A percentile compares a stretch with the other conserved stretches of the same genome.
phyloP scores from a whole-genome alignment of 2,797 vertebrate species.

The Acanthurus lineatus region DNA sequence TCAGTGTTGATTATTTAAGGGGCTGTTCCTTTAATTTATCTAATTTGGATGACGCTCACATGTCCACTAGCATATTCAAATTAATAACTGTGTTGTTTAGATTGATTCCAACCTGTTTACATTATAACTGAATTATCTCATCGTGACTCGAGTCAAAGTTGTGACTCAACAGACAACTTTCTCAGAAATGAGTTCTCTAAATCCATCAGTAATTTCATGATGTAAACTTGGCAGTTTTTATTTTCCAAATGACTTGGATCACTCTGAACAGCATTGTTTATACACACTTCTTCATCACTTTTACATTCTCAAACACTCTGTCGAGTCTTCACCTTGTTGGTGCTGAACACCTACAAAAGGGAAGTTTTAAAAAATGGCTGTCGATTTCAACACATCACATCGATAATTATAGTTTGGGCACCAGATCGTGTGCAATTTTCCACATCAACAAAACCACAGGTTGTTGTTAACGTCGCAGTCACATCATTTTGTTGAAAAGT shows the following conservation, averaged over 20 bases:
- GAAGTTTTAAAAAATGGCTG: slow-evolving; percentile 20
- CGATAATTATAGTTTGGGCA: slow-evolving; percentile 30
- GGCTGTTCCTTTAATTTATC: not conserved
- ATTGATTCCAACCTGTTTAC: not conserved
- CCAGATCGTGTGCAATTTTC: slow-evolving; percentile 37
- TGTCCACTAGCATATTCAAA: not conserved
- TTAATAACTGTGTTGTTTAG: not conserved
- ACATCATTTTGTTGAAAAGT: slow-evolving; percentile 15
- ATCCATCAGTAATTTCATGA: slow-evolving; percentile 26
- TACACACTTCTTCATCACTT: slow-evolving; percentile 9
- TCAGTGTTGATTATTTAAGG: not conserved
- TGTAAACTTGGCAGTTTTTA: slow-evolving; percentile 3
- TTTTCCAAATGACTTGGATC: slow-evolving; percentile 31
- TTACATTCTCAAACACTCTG: slow-evolving; percentile 49
- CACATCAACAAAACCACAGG: slow-evolving; percentile 24
- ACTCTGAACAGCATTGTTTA: slow-evolving; percentile 1
- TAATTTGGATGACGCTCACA: too few relatives aligned
- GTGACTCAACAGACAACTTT: slow-evolving; percentile 41
- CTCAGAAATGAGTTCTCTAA: slow-evolving; percentile 1
- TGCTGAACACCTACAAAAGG: slow-evolving; percentile 19
- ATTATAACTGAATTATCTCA: not conserved
- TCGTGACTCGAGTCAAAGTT: slow-evolving; percentile 7
- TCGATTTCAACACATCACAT: slow-evolving; percentile 44
- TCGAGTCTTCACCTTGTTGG: slow-evolving; percentile 43
- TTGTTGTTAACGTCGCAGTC: slow-evolving; percentile 19